A percentile compares a stretch with the other conserved stretches of the same genome.
phyloP scores from a whole-genome alignment of 2,888 invertebrate species.

The Papilio demoleus region DNA sequence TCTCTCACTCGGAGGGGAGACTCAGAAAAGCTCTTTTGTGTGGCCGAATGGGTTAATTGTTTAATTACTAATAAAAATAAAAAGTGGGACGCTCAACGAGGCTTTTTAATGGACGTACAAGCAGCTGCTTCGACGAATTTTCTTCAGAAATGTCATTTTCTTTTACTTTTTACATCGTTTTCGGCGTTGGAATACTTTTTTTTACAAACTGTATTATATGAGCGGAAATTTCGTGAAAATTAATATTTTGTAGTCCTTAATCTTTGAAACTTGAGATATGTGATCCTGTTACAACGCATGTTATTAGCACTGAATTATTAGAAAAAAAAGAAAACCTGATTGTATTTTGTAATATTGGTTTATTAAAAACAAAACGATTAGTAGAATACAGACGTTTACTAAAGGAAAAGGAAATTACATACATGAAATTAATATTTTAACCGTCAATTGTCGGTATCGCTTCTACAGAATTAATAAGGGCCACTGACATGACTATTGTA shows the following conservation, averaged over 20 bases:
- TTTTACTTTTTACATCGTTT: conserved; percentile 31
- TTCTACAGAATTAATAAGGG: conserved; percentile 40
- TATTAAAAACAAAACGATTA: background rate
- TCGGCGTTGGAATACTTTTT: conserved; percentile 23
- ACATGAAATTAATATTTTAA: conserved; percentile 67
- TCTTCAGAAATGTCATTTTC: conserved; percentile 37
- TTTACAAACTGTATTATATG: conserved; percentile 4
- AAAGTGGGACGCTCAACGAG: conserved; percentile 62
- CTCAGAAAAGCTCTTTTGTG: conserved; percentile 66
- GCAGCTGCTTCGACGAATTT: conserved; percentile 47
- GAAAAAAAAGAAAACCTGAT: background rate
- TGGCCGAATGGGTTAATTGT: conserved; percentile 78
- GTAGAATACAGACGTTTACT: background rate
- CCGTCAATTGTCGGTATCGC: conserved; percentile 63
- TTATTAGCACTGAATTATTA: background rate
- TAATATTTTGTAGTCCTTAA: background rate
- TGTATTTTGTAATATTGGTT: background rate
- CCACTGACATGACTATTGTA: background rate
- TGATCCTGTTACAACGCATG: background rate
- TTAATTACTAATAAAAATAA: conserved; percentile 82
- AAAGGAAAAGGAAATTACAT: conserved; percentile 64
- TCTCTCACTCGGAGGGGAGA: conserved; percentile 66
- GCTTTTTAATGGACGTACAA: conserved; percentile 48
- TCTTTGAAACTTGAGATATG: background rate
- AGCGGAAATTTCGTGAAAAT: background rate